Base-by-base conservation (phyloP, 2,888 invertebrate genomes). In the Andrena praecox region DNA sequence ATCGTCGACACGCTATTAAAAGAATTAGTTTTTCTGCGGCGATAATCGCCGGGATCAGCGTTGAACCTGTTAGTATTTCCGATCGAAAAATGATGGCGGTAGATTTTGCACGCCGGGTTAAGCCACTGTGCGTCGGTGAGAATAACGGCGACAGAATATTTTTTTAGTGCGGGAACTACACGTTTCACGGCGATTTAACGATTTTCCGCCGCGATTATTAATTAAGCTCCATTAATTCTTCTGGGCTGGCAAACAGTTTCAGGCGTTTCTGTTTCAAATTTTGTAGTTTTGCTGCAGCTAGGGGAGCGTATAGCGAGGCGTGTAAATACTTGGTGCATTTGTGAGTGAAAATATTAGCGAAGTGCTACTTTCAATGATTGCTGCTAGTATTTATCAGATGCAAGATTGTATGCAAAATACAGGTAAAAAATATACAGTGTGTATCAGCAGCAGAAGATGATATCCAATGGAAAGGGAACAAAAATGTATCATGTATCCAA, bases 181-280 rank as follows among this genome's bases (percentile, higher is more conserved):
- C 16, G 60, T 8, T n/a, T 29, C 29, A 8, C 29, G 5, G 20
- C 12, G 62, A 10, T 62, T 62, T 62, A 56, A 66, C n/a, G 54
- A 20, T 10, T 20, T 73, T 20, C 35, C 64, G 48, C 56, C 5
- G 16, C 42, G 42, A 42, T 42, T 42, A 16, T 42, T 42, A 42
- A 42, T 66, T 48, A 29, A 66, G 29, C 20, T 33, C n/a, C 4
- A 67, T 75, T 75, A 50, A 75, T 31, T 33, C 56, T 66, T 56
- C 73, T 31, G 27, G 42, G 16, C 42, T 20, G 42, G 52, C 8
- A 29, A 72, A 72, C 63, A 48, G 72, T 24, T 16, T 24, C 71
- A n/a, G 33, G 12, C 27, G n/a, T 63, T 52, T 10, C 50, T 29
- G 50, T 50, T 33, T 52, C 16, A 16, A 63, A 52, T 24, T 63